Conservation (phyloP, 2,113 vertebrate species). For the Phyllopteryx taeniolatus region DNA sequence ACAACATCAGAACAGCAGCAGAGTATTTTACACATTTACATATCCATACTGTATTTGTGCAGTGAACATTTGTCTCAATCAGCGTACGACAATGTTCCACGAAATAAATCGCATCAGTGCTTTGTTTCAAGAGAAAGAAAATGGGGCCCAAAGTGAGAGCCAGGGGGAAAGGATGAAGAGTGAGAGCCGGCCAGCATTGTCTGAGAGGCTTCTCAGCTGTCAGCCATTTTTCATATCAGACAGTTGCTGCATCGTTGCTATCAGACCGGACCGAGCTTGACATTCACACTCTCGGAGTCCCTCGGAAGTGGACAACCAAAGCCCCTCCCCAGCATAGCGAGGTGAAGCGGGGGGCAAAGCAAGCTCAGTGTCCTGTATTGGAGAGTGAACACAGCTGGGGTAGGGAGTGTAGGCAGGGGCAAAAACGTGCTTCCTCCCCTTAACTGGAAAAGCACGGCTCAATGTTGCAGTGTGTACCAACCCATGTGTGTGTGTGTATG, state of each 20-base stretch:
- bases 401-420: constrained; percentile 39
- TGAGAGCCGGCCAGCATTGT: constrained; percentile 36
- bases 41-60: constrained; percentile 64
- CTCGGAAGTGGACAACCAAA: constrained; percentile 60
- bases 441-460: constrained; percentile 45
- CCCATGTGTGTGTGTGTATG: constrained; percentile 4
- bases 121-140: constrained; percentile 51
- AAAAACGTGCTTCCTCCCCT: constrained; percentile 40
- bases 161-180: constrained; percentile 44
- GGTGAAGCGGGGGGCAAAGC: constrained; percentile 32
- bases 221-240: constrained; percentile 57
- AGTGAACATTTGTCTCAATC: constrained; percentile 47
- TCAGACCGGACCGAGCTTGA: constrained; percentile 21
- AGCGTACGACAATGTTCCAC: constrained; percentile 43
- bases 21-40: constrained; percentile 70
- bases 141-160: constrained; percentile 54
- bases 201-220: constrained; percentile 55
- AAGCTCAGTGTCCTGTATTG: constrained; percentile 38
- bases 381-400: constrained; percentile 40
- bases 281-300: constrained; percentile 36
- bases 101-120: constrained; percentile 52
- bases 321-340: constrained; percentile 34
- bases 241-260: constrained; percentile 52
- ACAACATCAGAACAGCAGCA: constrained; percentile 68
- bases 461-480: constrained; percentile 22